A percentile compares a stretch with the other conserved stretches of the same genome.
These are phyloP conservation scores for Nebria salina DNA, from an alignment of 2,888 invertebrate genomes.

Conservation along the genomic window DNA sequence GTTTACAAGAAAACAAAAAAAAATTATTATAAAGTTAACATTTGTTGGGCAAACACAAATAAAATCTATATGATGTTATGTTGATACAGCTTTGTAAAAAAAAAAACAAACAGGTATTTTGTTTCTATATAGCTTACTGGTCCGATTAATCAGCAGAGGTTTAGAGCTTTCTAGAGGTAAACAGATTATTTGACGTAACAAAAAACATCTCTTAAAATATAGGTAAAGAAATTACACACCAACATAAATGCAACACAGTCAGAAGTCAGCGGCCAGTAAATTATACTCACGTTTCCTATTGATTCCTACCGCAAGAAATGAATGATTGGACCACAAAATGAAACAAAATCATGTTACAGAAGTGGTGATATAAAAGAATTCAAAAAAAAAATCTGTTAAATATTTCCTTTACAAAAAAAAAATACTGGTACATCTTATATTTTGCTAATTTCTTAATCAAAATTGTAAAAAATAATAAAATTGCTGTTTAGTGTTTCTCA, in stretches of 20 bases:
- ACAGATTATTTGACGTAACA: conserved; percentile 41
- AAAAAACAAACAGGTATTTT: conserved; percentile 37
- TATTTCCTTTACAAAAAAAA: not conserved
- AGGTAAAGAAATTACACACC: conserved; percentile 43
- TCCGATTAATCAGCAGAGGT: conserved; percentile 44
- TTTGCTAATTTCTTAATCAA: not conserved
- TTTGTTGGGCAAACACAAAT: conserved; percentile 45
- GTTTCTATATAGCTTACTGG: conserved; percentile 48
- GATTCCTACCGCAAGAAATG: conserved; percentile 64
- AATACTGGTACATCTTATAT: not conserved
- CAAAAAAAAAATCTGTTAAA: conserved; percentile 30
- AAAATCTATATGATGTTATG: conserved; percentile 40
- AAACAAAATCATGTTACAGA: conserved; percentile 44
- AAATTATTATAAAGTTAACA: conserved; percentile 3
- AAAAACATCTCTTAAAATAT: conserved; percentile 35
- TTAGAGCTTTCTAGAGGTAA: conserved; percentile 44
- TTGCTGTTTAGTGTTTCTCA: not conserved
- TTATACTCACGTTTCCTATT: conserved; percentile 69
- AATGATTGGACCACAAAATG: conserved; percentile 51
- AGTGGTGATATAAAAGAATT: conserved; percentile 35
- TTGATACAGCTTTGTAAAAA: conserved; percentile 32
- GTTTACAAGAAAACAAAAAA: conserved; percentile 50
- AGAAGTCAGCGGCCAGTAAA: conserved; percentile 48
- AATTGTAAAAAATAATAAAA: not conserved
- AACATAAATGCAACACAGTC: conserved; percentile 46